Evolutionary conservation across 1,140 invertebrate species (phyloP).

Genomic region (Geopemphigus sp.): DNA sequence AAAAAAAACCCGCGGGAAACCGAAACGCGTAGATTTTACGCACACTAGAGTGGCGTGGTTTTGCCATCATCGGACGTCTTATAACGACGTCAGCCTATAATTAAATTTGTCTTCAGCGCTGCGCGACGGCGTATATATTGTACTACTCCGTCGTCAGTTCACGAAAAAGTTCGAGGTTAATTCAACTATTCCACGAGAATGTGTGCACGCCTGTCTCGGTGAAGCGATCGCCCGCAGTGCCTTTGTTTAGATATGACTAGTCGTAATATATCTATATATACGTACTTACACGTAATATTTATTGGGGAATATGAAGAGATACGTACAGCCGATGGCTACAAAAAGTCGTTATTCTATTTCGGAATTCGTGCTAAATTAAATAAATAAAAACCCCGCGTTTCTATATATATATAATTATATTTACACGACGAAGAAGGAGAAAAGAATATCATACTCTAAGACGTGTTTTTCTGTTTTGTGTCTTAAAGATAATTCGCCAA

Average conservation of each 20-base stretch:
- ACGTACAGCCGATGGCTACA: no score
- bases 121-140: background rate
- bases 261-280: background rate
- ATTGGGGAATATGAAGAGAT: no score
- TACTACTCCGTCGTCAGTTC: background rate
- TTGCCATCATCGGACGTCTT: background rate
- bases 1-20: no score
- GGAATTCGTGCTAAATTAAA: no score
- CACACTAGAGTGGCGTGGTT: background rate
- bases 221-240: slow-evolving; percentile 7
- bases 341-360: no score
- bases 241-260: background rate
- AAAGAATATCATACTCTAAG: no score
- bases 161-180: slow-evolving; percentile 13
- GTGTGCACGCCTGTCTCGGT: background rate
- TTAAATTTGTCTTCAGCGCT: slow-evolving; percentile 9
- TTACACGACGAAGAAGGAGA: no score
- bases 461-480: no score
- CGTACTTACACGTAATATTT: no score
- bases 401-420: no score
- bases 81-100: background rate
- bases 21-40: background rate
- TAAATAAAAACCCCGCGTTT: no score
- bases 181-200: background rate
- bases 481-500: no score